Evolutionary conservation across 1,140 invertebrate species (phyloP).

Genomic region (Euglossa dilemma): DNA sequence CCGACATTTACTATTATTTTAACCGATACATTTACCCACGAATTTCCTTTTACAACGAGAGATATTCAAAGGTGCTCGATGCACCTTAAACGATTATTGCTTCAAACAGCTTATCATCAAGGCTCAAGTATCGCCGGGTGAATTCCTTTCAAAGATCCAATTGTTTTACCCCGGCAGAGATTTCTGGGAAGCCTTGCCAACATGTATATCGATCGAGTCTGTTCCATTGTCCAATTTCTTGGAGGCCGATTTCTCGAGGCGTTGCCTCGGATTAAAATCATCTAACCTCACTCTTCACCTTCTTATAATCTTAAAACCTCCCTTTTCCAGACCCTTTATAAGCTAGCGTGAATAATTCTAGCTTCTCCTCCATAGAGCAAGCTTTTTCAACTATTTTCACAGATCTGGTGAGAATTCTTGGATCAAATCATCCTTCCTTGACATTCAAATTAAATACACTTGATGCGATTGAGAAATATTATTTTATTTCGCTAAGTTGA

Average conservation of each 20-base stretch:
- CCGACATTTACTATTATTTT: background rate
- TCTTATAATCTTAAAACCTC: background rate
- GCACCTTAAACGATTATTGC: constrained; percentile 6
- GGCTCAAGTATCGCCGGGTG: constrained; percentile 51
- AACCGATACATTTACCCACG: no score
- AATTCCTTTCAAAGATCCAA: constrained; percentile 65
- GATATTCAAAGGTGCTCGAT: background rate
- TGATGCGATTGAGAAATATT: no score
- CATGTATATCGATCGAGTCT: constrained; percentile 39
- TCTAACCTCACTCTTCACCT: background rate
- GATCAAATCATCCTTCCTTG: no score
- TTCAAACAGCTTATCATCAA: constrained; percentile 50
- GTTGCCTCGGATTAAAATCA: constrained; percentile 18
- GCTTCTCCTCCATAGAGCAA: no score
- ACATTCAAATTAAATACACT: no score
- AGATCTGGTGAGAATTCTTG: no score
- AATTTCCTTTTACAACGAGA: no score
- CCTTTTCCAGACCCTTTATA: no score
- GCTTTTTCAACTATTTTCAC: no score
- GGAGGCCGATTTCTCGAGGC: constrained; percentile 19
- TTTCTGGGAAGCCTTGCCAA: constrained; percentile 61
- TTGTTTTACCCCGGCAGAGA: constrained; percentile 58
- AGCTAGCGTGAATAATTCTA: no score
- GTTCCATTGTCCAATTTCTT: constrained; percentile 59
- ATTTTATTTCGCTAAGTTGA: no score